Evolutionary conservation across 2,888 invertebrate genomes (phyloP), one percentile per base, ranked within the genome.

Genomic region (Pedicia rivosa): DNA sequence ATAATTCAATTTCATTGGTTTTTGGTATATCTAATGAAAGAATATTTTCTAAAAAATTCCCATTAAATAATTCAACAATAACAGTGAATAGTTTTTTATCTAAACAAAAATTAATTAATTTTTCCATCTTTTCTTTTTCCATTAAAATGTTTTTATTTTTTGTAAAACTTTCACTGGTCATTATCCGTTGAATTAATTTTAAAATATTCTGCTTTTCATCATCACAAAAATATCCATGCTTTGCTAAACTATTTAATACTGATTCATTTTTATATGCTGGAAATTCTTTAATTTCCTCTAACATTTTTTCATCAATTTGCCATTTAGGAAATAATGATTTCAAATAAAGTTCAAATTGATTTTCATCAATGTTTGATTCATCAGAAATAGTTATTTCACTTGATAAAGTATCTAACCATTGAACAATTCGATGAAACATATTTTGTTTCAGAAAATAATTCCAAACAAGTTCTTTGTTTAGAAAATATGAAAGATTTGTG

Each of bases 161-260:
- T n/a, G n/a, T n/a, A n/a, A n/a, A n/a, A n/a, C n/a, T n/a, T n/a
- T n/a, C n/a, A n/a, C n/a, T n/a, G n/a, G n/a, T n/a, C n/a, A n/a
- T n/a, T n/a, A n/a, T n/a, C n/a, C 32, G 32, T 1, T 12, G 9
- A 4, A 32, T 4, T 22, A 22, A 8, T 14, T 32, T 32, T 6
- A 20, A 20, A 6, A 20, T 6, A 20, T 20, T 8, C 8, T 20
- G 5, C 8, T 20, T 20, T 20, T 20, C 20, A 20, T 6, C 8
- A 20, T 20, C 20, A 8, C 20, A 6, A 20, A 6, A 20, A 8
- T 6, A 20, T 20, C 20, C 20, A 6, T 6, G 20, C 8, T 35
- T 35, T 6, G 25, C 8, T 26, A 35, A 25, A 26, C 16, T 26
- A 35, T 35, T 35, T 35, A 35, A 27, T 13, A 27, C 12, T 13